These are phyloP conservation scores for Rhinoptilus africanus DNA, from an alignment of 2,113 vertebrate genomes.

Conservation along the genomic window DNA sequence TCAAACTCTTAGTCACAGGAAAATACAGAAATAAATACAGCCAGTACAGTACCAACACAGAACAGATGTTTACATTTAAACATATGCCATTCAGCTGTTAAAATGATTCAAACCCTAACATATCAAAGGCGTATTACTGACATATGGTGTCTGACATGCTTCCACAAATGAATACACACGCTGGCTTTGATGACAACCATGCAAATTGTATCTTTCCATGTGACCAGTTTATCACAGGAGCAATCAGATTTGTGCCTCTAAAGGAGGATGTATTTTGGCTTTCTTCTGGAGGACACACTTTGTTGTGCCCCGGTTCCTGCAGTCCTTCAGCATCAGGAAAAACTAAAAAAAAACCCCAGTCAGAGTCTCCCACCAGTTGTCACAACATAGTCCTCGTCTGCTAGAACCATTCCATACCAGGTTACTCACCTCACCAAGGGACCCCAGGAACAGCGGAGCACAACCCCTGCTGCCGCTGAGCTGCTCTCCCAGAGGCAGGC, in stretches of 20 bases:
- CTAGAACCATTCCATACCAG: not conserved
- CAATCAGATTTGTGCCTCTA: not conserved
- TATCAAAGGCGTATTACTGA: slow-evolving; percentile 23
- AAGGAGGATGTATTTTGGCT: not conserved
- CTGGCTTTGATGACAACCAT: not conserved
- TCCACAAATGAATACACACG: not conserved
- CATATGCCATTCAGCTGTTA: not conserved
- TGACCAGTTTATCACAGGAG: not conserved
- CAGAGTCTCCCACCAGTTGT: not conserved
- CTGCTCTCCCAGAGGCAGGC: not conserved
- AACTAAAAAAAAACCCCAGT: not conserved
- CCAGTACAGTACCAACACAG: not conserved
- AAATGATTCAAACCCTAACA: not conserved
- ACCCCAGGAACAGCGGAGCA: not conserved
- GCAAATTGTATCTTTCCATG: not conserved
- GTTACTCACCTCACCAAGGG: not conserved
- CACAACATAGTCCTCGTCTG: not conserved
- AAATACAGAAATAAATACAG: not conserved
- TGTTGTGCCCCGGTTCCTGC: not conserved
- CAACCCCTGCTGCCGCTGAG: not conserved
- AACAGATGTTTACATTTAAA: slow-evolving; percentile 15
- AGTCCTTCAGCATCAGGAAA: not conserved
- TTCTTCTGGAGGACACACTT: not conserved
- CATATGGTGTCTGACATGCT: slow-evolving; percentile 18
- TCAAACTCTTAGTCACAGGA: not conserved